Evolutionary conservation across 2,888 invertebrate genomes (phyloP).

Genomic region (Drosophila birchii): DNA sequence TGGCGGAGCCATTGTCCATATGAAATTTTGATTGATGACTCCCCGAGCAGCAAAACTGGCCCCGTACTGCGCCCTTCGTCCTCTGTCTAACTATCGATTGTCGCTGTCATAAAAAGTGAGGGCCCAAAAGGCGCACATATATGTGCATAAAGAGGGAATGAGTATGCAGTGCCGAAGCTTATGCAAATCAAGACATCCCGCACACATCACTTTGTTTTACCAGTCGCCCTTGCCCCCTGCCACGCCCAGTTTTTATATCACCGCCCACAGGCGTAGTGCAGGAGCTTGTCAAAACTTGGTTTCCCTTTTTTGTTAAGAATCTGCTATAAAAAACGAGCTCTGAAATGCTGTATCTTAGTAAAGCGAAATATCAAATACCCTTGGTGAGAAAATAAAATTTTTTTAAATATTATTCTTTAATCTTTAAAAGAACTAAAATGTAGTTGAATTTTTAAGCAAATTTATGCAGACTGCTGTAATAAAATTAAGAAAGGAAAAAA

Average conservation of each 20-base stretch:
- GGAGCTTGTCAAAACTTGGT: constrained; percentile 69
- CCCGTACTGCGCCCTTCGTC: neutral
- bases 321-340: constrained; percentile 21
- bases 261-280: constrained; percentile 15
- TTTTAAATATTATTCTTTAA: neutral
- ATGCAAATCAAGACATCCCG: constrained; percentile 78
- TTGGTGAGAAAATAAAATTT: neutral
- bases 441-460: too few species aligned
- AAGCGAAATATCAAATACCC: neutral
- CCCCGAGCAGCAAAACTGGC: constrained; percentile 52
- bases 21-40: constrained; percentile 77
- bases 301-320: constrained; percentile 52
- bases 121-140: constrained; percentile 47
- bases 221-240: constrained; percentile 4
- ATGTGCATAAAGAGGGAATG: constrained; percentile 23
- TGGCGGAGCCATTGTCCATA: constrained; percentile 52
- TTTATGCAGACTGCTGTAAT: too few species aligned
- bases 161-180: constrained; percentile 57
- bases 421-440: neutral
- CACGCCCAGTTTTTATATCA: constrained; percentile 10
- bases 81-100: constrained; percentile 73
- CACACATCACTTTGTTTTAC: constrained; percentile 62
- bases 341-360: neutral
- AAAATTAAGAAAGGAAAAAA: too few species aligned
- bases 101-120: constrained; percentile 71